A percentile compares a stretch with the other conserved stretches of the same genome.
Conservation (phyloP, 2,113 vertebrate genomes). For the Ictidomys tridecemlineatus region DNA sequence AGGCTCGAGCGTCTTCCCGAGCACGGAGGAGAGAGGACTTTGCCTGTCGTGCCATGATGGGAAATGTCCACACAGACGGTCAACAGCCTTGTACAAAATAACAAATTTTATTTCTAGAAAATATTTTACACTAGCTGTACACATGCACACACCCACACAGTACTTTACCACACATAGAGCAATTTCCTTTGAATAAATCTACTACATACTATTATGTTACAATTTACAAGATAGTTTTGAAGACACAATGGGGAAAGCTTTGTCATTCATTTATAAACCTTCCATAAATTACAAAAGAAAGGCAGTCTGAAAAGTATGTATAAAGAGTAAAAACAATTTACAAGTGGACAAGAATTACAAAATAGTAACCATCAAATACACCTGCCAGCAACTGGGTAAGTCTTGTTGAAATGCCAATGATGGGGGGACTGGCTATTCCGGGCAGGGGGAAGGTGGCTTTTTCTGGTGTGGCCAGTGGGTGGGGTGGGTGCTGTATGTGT, state of each 20-base stretch:
- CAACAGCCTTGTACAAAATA: conserved; percentile 93
- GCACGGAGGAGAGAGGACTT: not conserved
- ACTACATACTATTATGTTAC: conserved; percentile 93
- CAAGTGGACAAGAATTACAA: conserved; percentile 99
- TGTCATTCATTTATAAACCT: conserved; percentile 91
- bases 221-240: conserved; percentile 93
- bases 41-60: rapidly evolving
- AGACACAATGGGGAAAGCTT: conserved; percentile 97
- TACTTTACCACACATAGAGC: conserved; percentile 92
- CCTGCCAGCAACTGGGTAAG: conserved; percentile 78
- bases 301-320: conserved; percentile 99
- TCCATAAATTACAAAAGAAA: conserved; percentile 97
- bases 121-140: conserved; percentile 91
- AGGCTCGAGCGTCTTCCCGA: rapidly evolving
- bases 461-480: conserved; percentile 4
- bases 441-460: not conserved
- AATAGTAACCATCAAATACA: conserved; percentile 92
- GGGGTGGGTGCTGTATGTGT: not conserved
- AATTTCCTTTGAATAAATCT: conserved; percentile 90
- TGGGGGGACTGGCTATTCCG: too few species aligned
- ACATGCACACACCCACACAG: conserved; percentile 97
- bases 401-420: conserved; percentile 34
- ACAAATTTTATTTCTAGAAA: conserved; percentile 97
- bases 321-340: conserved; percentile 99
- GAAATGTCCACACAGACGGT: not conserved